These are phyloP conservation scores for Zygaena filipendulae DNA, from an alignment of 2,888 invertebrate genomes.

Conservation along the genomic window DNA sequence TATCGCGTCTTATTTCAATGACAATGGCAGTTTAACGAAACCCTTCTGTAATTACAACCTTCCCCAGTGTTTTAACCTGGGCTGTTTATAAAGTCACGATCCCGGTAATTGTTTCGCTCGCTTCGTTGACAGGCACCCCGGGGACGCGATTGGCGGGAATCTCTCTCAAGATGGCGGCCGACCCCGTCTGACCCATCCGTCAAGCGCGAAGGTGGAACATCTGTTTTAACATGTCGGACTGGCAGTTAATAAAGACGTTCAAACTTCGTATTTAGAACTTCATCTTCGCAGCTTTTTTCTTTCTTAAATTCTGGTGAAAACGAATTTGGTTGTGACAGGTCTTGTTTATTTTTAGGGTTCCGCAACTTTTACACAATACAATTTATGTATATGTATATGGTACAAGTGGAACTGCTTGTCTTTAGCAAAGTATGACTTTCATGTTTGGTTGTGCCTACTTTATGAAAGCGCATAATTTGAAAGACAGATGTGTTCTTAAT, in stretches of 20 bases:
- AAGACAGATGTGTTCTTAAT: no score
- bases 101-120: conserved; percentile 52
- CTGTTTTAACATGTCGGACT: conserved; percentile 58
- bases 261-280: conserved; percentile 27
- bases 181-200: conserved; percentile 62
- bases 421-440: no score
- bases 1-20: no score
- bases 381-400: no score
- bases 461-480: no score
- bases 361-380: no score
- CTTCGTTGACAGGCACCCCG: conserved; percentile 47
- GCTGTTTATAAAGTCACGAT: conserved; percentile 44
- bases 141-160: conserved; percentile 52
- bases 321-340: no score
- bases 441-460: no score
- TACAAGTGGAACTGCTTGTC: no score
- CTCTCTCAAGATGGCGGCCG: conserved; percentile 54
- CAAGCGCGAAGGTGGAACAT: conserved; percentile 57
- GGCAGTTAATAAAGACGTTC: conserved; percentile 49
- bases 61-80: conserved; percentile 27
- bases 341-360: no score
- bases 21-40: conserved; percentile 25
- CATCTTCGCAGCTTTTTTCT: conserved; percentile 14
- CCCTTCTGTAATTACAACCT: conserved; percentile 38
- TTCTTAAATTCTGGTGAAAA: not conserved